These are phyloP conservation scores for Elachura formosa DNA, from an alignment of 2,113 vertebrate genomes.

Conservation along the genomic window DNA sequence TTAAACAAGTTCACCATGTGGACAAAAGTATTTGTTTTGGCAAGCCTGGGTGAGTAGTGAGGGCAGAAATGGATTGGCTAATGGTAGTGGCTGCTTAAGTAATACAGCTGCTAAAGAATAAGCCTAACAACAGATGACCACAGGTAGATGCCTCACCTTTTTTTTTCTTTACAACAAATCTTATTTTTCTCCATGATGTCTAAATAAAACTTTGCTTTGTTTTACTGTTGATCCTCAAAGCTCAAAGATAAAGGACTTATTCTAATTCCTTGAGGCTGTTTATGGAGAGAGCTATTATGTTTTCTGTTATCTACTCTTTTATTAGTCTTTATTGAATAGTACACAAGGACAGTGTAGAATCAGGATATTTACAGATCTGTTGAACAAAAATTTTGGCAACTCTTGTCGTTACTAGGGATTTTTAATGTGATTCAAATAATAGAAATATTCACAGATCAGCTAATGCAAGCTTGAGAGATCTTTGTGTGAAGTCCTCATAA, in stretches of 20 bases:
- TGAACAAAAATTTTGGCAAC: background rate
- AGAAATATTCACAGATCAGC: background rate
- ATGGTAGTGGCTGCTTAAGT: background rate
- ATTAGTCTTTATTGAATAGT: background rate
- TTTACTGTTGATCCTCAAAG: background rate
- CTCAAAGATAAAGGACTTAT: background rate
- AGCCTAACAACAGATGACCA: background rate
- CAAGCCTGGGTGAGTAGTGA: background rate
- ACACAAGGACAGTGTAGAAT: background rate
- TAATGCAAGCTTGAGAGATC: background rate
- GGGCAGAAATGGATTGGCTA: background rate
- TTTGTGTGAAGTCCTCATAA: background rate
- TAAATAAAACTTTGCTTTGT: background rate
- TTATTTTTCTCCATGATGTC: background rate
- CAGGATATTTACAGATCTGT: background rate
- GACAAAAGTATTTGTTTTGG: background rate
- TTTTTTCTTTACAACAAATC: background rate
- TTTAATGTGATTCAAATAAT: background rate
- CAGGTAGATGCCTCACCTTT: background rate
- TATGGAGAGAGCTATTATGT: background rate
- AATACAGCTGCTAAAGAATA: background rate
- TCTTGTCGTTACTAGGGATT: background rate
- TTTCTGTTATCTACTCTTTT: background rate
- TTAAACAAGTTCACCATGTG: background rate
- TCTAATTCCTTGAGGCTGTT: background rate